These are phyloP conservation scores for Halcyon senegalensis DNA, from an alignment of 2,113 vertebrate genomes.

Conservation along the genomic window DNA sequence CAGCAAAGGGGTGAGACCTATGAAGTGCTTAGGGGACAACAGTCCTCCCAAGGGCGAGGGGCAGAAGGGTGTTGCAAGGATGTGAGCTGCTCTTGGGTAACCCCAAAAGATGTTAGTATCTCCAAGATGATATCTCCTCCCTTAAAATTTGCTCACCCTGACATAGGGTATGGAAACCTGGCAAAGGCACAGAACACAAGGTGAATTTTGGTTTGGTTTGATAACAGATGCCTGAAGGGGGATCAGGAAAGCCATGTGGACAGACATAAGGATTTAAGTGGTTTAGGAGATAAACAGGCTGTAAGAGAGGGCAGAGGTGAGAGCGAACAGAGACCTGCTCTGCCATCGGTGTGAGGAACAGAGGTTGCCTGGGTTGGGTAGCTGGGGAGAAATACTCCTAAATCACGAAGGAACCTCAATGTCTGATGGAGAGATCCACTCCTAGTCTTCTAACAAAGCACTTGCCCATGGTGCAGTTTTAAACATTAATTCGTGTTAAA, in stretches of 20 bases:
- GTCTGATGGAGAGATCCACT: background rate
- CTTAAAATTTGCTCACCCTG: background rate
- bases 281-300: background rate
- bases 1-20: background rate
- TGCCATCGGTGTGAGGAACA: background rate
- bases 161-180: background rate
- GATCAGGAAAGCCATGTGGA: background rate
- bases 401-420: background rate
- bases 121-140: background rate
- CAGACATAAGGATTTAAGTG: background rate
- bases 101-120: background rate
- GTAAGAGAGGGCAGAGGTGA: background rate
- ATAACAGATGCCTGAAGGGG: background rate
- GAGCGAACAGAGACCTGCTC: background rate
- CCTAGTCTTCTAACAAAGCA: background rate
- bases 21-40: background rate
- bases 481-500: background rate
- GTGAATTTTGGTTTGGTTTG: background rate
- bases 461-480: background rate
- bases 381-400: background rate
- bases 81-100: background rate
- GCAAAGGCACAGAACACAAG: background rate
- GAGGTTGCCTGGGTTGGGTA: background rate
- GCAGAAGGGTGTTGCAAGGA: background rate
- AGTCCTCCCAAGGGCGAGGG: background rate